Evolutionary conservation across 2,888 invertebrate species (phyloP), one percentile per base, ranked within the genome.

Genomic region (Hanleya hanleyi): DNA sequence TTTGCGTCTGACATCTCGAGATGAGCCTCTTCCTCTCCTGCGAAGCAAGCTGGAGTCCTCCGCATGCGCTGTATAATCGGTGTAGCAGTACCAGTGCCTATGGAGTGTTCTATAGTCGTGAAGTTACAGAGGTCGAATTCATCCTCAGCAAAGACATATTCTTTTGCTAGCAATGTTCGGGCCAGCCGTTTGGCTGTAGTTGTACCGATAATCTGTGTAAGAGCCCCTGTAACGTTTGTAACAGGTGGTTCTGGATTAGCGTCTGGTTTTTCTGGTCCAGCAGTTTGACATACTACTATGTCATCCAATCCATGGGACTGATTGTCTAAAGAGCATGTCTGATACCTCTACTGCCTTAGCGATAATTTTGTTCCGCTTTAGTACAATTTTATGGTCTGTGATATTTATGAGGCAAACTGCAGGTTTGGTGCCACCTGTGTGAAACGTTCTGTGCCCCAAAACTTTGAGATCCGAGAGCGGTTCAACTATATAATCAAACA

Each of bases 21-120:
- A 33, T 73, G 70, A 18, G 70, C 69, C 61, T 77, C 71, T 65
- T 77, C 79, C 41, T 77, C 77, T 1, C 61, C 61, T n/a, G 65
- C 76, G 73, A 77, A 76, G 29, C 73, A 70, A 26, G 62, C 47
- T 47, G 77, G 79, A 0, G 75, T 77, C 15, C 77, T 47, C 1
- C 76, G 38, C 70, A 75, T 68, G 15, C 75, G 64, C 36, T 79
- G 77, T 51, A 70, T 77, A 18, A 77, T 66, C 15, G 79, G 79
- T 26, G 50, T 50, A 0, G 75, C 75, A 15, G 36, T 35, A 0
- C 69, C 73, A 35, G 76, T 77, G 37, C 77, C 74, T 15, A 79
- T 79, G 15, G 22, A 32, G 49, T 79, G 79, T 41, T 77, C 71
- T 41, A 78, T 69, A 12, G 57, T 71, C 22, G 67, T 73, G 51